phyloP scores from a whole-genome alignment of 2,797 vertebrate species.

The Phataginus tricuspis region DNA sequence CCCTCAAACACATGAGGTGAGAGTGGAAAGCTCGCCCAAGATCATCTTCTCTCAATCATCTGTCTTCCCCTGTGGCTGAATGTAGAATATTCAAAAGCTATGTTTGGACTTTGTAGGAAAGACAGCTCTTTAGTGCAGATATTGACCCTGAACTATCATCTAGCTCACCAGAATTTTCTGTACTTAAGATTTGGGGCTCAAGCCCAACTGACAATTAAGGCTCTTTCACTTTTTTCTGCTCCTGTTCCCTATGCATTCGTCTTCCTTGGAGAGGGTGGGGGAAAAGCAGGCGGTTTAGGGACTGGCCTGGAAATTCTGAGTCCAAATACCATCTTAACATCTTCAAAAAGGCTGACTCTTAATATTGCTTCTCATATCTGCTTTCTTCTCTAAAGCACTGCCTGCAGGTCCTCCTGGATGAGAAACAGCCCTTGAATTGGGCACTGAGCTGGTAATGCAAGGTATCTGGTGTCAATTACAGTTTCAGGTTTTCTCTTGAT shows the following conservation, averaged over 20 bases:
- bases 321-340: neutral
- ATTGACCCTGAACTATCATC: neutral
- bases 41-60: neutral
- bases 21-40: neutral
- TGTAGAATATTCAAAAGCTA: neutral
- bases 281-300: neutral
- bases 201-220: neutral
- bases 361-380: neutral
- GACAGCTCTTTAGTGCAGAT: neutral
- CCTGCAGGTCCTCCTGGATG: neutral
- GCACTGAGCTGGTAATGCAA: neutral
- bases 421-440: neutral
- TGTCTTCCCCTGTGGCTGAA: neutral
- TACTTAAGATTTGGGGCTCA: neutral
- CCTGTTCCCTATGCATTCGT: neutral
- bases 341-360: neutral
- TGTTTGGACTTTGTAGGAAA: neutral
- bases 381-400: neutral
- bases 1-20: neutral
- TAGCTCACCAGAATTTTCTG: neutral
- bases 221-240: neutral
- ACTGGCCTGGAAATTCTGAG: neutral
- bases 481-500: conserved; percentile 29
- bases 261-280: neutral
- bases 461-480: neutral